Percentiles rank a stretch among this genome's conserved stretches.
These are phyloP conservation scores for Chaetura pelagica DNA, from an alignment of 2,113 vertebrate genomes.

Conservation along the genomic window DNA sequence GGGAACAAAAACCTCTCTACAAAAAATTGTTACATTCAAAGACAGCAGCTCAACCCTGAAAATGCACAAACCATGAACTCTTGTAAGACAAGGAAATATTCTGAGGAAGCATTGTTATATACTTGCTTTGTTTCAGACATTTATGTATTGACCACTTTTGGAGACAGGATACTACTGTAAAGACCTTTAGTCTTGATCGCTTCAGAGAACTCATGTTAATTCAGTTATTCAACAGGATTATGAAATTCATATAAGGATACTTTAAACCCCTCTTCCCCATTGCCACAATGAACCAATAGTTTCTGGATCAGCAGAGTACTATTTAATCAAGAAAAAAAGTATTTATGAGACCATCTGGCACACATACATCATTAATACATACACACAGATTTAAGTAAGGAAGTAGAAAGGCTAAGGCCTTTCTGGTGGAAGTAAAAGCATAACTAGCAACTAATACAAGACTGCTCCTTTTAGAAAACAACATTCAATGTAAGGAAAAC, in stretches of 20 bases:
- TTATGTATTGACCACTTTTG: not conserved
- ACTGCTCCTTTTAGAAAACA: not conserved
- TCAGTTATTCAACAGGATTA: not conserved
- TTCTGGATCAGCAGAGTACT: not conserved
- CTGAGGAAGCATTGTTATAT: not conserved
- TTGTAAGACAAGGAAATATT: not conserved
- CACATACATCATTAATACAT: not conserved
- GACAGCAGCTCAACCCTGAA: not conserved
- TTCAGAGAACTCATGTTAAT: not conserved
- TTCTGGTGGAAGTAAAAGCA: not conserved
- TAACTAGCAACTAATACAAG: not conserved
- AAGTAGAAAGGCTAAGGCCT: not conserved
- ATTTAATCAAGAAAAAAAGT: not conserved
- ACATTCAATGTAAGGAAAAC: not conserved
- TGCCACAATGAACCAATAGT: not conserved
- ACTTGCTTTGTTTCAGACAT: not conserved
- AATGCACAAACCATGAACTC: not conserved
- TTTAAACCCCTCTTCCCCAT: not conserved
- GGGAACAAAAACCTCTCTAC: not conserved
- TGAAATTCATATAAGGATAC: not conserved
- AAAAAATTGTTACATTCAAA: not conserved
- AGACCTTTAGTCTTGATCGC: not conserved
- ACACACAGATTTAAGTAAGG: not conserved
- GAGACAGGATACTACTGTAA: not conserved
- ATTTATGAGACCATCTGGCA: not conserved